Conservation (phyloP, 2,888 invertebrate genomes). For the Tachina fera region DNA sequence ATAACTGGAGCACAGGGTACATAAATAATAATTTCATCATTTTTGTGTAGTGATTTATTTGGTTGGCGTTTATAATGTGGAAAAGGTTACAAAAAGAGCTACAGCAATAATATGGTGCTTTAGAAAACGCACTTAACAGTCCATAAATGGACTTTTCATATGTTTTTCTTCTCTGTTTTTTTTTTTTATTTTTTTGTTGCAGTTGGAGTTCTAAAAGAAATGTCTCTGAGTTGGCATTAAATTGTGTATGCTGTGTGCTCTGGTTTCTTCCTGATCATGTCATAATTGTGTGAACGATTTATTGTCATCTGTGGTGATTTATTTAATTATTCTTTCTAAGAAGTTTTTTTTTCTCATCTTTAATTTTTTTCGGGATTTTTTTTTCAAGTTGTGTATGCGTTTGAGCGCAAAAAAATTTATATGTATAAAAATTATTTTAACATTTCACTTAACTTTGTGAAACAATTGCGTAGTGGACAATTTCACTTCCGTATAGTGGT, state of each 20-base stretch:
- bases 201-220: constrained; percentile 44
- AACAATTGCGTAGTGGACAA: constrained; percentile 65
- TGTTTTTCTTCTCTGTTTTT: constrained; percentile 23
- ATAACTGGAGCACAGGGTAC: constrained; percentile 78
- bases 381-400: not conserved
- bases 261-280: constrained; percentile 73
- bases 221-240: constrained; percentile 54
- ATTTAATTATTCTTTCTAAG: constrained; percentile 73
- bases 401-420: constrained; percentile 35
- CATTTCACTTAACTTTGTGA: constrained; percentile 64
- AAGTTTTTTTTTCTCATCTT: constrained; percentile 8
- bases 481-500: constrained; percentile 64
- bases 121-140: constrained; percentile 64
- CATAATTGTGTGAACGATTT: constrained; percentile 80
- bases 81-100: constrained; percentile 44
- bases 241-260: constrained; percentile 45
- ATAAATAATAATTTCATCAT: constrained; percentile 79
- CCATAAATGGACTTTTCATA: constrained; percentile 62
- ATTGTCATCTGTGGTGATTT: constrained; percentile 78
- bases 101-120: constrained; percentile 63
- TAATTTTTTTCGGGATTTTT: not conserved
- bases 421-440: constrained; percentile 53
- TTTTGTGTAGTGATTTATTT: constrained; percentile 80
- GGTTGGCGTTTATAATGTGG: constrained; percentile 72
- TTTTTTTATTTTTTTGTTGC: constrained; percentile 19